A percentile compares a stretch with the other conserved stretches of the same genome.
Evolutionary conservation across 2,888 invertebrate genomes (phyloP).

Genomic region (Volucella inanis): DNA sequence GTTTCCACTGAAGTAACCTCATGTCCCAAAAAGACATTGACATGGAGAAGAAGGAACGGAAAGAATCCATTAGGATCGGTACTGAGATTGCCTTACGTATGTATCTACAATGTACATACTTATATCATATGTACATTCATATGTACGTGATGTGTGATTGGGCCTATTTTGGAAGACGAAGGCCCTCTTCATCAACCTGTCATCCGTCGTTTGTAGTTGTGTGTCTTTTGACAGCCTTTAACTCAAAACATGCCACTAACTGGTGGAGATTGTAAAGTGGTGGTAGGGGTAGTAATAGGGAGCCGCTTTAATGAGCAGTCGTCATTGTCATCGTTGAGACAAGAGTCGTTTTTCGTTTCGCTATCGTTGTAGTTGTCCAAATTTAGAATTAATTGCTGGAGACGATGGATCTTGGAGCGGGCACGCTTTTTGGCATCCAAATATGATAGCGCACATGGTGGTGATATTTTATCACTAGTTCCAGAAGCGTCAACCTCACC

Average conservation of each 20-base stretch:
- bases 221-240: neutral
- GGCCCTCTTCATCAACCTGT: neutral
- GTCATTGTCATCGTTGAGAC: constrained; percentile 10
- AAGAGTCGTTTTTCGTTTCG: neutral
- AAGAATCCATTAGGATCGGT: constrained; percentile 31
- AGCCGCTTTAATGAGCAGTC: constrained; percentile 45
- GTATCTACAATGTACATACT: no score
- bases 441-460: constrained; percentile 34
- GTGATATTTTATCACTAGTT: constrained; percentile 50
- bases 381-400: constrained; percentile 64
- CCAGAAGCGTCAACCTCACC: constrained; percentile 5
- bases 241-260: constrained; percentile 23
- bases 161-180: constrained; percentile 23
- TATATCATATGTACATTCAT: no score
- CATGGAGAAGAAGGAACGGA: neutral
- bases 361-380: constrained; percentile 42
- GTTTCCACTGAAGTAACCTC: constrained; percentile 37
- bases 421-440: constrained; percentile 44
- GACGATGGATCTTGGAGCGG: constrained; percentile 27
- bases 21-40: constrained; percentile 8
- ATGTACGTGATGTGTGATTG: constrained; percentile 25
- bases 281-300: constrained; percentile 21
- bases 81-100: constrained; percentile 16
- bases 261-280: constrained; percentile 23
- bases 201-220: no score